These are phyloP conservation scores for Periphyllus acericola DNA, from an alignment of 2,888 invertebrate species.

Conservation along the genomic window DNA sequence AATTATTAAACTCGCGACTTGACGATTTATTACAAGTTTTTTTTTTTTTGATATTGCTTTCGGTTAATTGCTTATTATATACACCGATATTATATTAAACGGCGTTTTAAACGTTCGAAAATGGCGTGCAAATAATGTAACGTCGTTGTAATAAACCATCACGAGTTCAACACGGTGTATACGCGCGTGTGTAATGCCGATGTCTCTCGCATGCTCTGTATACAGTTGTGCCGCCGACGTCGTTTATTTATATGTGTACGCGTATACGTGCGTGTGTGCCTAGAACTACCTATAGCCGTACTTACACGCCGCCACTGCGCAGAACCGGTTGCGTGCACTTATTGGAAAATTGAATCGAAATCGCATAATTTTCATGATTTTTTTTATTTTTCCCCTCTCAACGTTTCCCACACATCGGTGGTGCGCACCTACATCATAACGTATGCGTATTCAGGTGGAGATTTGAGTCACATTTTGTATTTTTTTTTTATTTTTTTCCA, in stretches of 20 bases:
- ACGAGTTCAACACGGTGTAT: neutral
- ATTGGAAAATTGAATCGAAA: neutral
- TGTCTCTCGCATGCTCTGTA: neutral
- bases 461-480: too few species aligned
- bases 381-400: too few species aligned
- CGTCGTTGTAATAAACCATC: slow-evolving; percentile 30
- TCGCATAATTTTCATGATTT: neutral
- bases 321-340: neutral
- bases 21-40: slow-evolving; percentile 27
- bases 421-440: too few species aligned
- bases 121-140: slow-evolving; percentile 32
- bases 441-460: too few species aligned
- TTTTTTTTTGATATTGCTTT: slow-evolving; percentile 7
- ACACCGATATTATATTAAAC: slow-evolving; percentile 13
- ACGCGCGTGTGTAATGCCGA: neutral
- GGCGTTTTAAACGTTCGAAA: slow-evolving; percentile 43
- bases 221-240: neutral
- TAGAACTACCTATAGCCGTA: too few species aligned
- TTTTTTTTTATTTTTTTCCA: too few species aligned
- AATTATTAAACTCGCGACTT: slow-evolving; percentile 24
- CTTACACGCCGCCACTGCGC: neutral
- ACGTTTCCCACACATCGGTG: too few species aligned
- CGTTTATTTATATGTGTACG: neutral
- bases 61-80: slow-evolving; percentile 35
- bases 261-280: neutral